Conservation (phyloP, 35 echinoderm and acorn worm species). For the Chiridota heheva region DNA sequence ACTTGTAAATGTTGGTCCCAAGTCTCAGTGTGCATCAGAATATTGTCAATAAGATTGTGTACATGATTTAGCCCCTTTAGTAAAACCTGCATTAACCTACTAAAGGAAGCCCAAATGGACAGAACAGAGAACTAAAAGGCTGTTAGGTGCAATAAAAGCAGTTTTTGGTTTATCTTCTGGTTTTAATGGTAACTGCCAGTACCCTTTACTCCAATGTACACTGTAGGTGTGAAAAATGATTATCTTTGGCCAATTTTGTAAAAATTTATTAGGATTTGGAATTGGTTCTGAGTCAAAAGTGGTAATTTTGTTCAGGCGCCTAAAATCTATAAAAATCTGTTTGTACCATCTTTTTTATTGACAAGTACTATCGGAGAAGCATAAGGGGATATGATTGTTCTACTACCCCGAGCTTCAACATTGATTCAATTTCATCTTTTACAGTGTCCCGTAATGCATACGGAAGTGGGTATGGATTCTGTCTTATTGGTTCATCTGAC, state of each 20-base stretch:
- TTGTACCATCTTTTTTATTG: slow-evolving; percentile 52
- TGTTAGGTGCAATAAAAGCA: slow-evolving; percentile 18
- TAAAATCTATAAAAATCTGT: slow-evolving; percentile 41
- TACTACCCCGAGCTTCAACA: slow-evolving; percentile 40
- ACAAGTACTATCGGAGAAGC: slow-evolving; percentile 44
- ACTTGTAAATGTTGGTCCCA: slow-evolving; percentile 1
- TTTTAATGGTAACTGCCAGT: slow-evolving; percentile 32
- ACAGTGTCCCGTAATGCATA: slow-evolving; percentile 30
- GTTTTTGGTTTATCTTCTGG: neutral
- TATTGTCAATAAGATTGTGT: slow-evolving; percentile 26
- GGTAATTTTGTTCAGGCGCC: slow-evolving; percentile 3
- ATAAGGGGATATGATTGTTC: slow-evolving; percentile 26
- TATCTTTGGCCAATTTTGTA: neutral
- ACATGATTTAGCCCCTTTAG: neutral
- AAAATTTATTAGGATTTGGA: slow-evolving; percentile 22
- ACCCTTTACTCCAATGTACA: slow-evolving; percentile 29
- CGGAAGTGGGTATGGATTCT: no score
- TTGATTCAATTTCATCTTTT: slow-evolving; percentile 33
- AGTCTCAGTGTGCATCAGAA: neutral
- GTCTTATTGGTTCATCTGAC: slow-evolving; percentile 24
- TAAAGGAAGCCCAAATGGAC: slow-evolving; percentile 40
- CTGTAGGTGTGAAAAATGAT: slow-evolving; percentile 28
- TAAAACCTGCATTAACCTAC: slow-evolving; percentile 2
- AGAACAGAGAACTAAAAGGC: slow-evolving; percentile 27
- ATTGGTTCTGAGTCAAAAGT: slow-evolving; percentile 7